Percentiles rank a stretch among this genome's conserved stretches.
These are phyloP conservation scores for Pedionomus torquatus DNA, from an alignment of 2,113 vertebrate genomes.

Conservation along the genomic window DNA sequence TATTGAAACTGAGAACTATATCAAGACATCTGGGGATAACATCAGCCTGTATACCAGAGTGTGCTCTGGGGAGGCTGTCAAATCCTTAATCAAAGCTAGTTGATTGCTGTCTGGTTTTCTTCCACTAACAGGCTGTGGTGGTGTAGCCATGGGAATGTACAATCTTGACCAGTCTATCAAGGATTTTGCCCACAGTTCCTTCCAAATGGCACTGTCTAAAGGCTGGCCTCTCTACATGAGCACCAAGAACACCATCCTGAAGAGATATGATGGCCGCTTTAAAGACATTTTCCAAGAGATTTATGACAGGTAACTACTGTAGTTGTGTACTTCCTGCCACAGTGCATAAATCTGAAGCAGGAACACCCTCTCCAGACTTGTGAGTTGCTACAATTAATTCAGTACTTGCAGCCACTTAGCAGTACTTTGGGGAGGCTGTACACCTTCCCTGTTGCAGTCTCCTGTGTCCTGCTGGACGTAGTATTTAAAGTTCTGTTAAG, in stretches of 20 bases:
- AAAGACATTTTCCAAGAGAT: constrained; percentile 99
- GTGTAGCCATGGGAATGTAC: constrained; percentile 97
- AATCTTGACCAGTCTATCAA: constrained; percentile 93
- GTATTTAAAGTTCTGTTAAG: neutral
- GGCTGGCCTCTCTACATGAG: constrained; percentile 94
- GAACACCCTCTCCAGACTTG: neutral
- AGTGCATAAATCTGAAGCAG: neutral
- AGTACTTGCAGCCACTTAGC: neutral
- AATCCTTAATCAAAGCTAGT: neutral
- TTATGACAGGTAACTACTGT: constrained; percentile 88
- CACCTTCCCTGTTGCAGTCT: neutral
- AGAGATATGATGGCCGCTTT: constrained; percentile 95
- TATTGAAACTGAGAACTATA: neutral
- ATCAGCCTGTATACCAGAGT: neutral
- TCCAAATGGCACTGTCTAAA: constrained; percentile 93
- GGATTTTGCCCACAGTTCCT: constrained; percentile 98
- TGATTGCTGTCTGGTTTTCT: neutral
- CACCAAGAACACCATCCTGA: constrained; percentile 99
- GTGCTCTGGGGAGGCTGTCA: neutral
- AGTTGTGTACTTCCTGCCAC: neutral
- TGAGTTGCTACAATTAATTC: neutral
- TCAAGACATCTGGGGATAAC: neutral
- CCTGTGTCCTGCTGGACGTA: neutral
- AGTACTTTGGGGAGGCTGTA: neutral
- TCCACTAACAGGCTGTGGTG: constrained; percentile 82